Evolutionary conservation across 1,140 invertebrate species (phyloP).

Genomic region (Bicyclus anynana): DNA sequence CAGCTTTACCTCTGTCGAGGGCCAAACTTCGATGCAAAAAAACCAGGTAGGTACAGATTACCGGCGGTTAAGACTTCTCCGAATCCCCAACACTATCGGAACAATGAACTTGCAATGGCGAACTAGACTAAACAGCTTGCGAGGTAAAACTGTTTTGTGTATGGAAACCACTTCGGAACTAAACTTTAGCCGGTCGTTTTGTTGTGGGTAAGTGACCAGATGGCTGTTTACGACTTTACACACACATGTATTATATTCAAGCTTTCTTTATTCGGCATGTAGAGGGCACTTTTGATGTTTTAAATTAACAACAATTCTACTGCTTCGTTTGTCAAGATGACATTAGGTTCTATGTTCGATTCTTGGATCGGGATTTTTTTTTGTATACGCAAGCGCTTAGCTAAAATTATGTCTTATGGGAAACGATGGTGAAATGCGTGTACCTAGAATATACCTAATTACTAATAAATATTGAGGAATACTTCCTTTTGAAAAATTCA

Average conservation of each 20-base stretch:
- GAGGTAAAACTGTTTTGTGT: constrained; percentile 45
- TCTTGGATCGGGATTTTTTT: no score
- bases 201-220: constrained; percentile 30
- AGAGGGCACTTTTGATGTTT: no score
- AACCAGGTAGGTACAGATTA: constrained; percentile 27
- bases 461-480: no score
- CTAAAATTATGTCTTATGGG: no score
- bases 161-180: constrained; percentile 26
- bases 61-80: constrained; percentile 55
- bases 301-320: no score
- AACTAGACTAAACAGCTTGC: constrained; percentile 70
- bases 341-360: no score
- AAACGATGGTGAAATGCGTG: no score
- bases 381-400: no score
- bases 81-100: constrained; percentile 30
- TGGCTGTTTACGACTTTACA: constrained; percentile 4
- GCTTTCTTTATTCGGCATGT: no score
- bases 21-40: constrained; percentile 54
- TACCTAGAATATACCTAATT: no score
- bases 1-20: constrained; percentile 44
- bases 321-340: no score
- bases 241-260: constrained; percentile 14
- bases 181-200: constrained; percentile 5
- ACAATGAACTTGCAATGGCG: constrained; percentile 72
- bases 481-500: no score